phyloP scores from a whole-genome alignment of 92 coral and sea anemone genomes.

The Zoanthus solanderi region DNA sequence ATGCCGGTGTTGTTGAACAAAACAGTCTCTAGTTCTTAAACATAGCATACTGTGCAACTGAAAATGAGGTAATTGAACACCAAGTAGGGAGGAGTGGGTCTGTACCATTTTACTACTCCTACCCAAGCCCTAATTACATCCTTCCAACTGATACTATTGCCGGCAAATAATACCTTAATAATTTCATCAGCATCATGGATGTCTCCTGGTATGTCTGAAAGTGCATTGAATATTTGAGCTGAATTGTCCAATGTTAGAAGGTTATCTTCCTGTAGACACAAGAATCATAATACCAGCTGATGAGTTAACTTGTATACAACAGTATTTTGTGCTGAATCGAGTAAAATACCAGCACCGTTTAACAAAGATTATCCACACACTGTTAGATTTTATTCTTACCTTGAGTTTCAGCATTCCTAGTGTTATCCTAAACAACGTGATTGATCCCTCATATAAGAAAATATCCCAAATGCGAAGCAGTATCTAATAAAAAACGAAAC shows the following conservation, averaged over 20 bases:
- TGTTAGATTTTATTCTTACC: conserved; percentile 50
- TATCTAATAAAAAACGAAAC: conserved; percentile 51
- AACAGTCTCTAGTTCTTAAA: no score
- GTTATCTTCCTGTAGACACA: conserved; percentile 77
- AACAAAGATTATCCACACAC: not conserved
- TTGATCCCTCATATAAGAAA: conserved; percentile 95
- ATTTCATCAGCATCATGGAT: conserved; percentile 84
- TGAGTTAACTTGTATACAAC: not conserved
- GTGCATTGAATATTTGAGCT: conserved; percentile 95
- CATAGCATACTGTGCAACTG: no score
- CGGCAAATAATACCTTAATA: conserved; percentile 62
- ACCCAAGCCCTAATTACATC: not conserved
- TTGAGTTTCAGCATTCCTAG: conserved; percentile 97
- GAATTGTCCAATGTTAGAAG: conserved; percentile 92
- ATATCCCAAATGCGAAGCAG: conserved; percentile 95
- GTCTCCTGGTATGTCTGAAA: conserved; percentile 98
- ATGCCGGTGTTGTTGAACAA: no score
- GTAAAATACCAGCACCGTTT: not conserved
- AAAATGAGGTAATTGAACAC: no score
- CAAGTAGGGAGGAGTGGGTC: no score
- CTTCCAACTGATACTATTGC: not conserved
- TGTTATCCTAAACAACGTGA: conserved; percentile 90
- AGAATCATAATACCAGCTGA: not conserved
- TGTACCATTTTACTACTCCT: not conserved
- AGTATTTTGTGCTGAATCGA: not conserved